A percentile compares a stretch with the other conserved stretches of the same genome.
phyloP scores from a whole-genome alignment of 2,113 vertebrate species.

The Heteronetta atricapilla region DNA sequence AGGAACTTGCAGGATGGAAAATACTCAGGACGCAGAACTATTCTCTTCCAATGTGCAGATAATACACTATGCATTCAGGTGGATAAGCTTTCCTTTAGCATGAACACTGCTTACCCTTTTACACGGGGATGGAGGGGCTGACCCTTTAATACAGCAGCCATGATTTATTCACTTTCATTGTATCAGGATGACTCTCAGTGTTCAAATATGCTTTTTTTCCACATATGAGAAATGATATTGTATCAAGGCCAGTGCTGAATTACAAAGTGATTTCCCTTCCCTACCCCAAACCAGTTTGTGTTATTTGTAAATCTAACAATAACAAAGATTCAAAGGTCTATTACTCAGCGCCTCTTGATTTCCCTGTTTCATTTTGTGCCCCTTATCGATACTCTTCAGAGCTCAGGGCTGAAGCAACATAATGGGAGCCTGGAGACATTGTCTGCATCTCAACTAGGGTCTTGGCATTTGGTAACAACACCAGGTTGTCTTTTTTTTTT shows the following conservation, averaged over 20 bases:
- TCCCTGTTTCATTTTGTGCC: conserved; percentile 56
- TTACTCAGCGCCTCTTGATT: conserved; percentile 55
- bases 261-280: conserved; percentile 44
- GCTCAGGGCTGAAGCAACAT: conserved; percentile 45
- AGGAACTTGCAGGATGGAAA: neutral
- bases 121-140: neutral
- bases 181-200: neutral
- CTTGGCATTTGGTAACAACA: conserved; percentile 56
- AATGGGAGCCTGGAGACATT: conserved; percentile 62
- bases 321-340: conserved; percentile 55
- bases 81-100: neutral
- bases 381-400: conserved; percentile 67
- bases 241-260: conserved; percentile 43
- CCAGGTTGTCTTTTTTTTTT: conserved; percentile 32
- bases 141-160: neutral
- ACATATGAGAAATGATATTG: conserved; percentile 34
- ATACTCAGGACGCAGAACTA: neutral
- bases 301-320: conserved; percentile 65
- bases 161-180: conserved; percentile 39
- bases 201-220: conserved; percentile 54
- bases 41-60: neutral
- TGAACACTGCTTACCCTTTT: neutral
- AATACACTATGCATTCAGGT: neutral
- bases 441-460: conserved; percentile 62
- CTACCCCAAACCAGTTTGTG: conserved; percentile 27